Base-by-base conservation (phyloP, 2,888 invertebrate species). In the Dasysyrphus tricinctus region DNA sequence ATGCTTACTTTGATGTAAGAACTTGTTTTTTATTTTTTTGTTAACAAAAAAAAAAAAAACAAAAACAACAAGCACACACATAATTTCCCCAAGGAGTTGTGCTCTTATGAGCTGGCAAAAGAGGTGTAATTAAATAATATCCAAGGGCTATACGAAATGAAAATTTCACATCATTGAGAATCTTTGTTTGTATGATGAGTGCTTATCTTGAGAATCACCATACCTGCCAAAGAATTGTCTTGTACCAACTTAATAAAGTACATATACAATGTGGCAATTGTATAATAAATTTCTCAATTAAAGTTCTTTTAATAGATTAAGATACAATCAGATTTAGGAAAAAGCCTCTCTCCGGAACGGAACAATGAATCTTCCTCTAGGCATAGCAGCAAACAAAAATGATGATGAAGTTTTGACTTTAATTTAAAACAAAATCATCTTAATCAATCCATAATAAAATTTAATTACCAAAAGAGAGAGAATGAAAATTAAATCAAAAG, bases 371-470 rank as follows among this genome's bases (percentile, higher is more conserved):
- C 61, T 57, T 61, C 42, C 59, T 57, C 44, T 63, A 9, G 61
- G 8, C n/a, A 12, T 14, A 5, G 0, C 42, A 5, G 0, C 42
- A 57, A 59, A 70, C 57, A 70, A 72, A 24, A 86, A 69, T 61
- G 67, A 69, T 61, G 67, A 82, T 82, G 61, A 86, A 86, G 82
- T 86, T 86, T 79, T 57, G 47, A 51, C 57, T 82, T 82, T 79
- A 78, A 86, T 79, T 82, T 79, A 59, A 67, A 67, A 74, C 57
- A 54, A 78, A 86, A 86, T 86, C 82, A 82, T 75, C 86, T 82
- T 86, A 82, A 86, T 86, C 86, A 86, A 86, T 86, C 82, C 70
- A 72, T 74, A 79, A 82, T 86, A 79, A 86, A 86, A 82, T 86
- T 86, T 86, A 82, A 82, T 82, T 82, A 82, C 59, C 74, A 74